Evolutionary conservation across 2,113 vertebrate species (phyloP).

Genomic region (Meles meles): DNA sequence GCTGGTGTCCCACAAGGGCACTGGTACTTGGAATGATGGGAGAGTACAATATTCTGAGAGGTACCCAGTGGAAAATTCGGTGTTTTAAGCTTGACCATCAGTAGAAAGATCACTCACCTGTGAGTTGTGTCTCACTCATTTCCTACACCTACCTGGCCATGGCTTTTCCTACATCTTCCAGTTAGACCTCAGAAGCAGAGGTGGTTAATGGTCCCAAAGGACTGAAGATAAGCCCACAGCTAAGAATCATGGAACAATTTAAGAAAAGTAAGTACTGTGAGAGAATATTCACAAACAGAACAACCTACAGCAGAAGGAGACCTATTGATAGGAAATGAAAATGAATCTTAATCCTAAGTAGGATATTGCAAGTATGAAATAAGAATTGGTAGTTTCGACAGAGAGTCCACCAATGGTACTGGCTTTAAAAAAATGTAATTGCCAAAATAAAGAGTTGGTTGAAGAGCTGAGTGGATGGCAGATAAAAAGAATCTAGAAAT

Average conservation of each 20-base stretch:
- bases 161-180: neutral
- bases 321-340: neutral
- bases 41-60: neutral
- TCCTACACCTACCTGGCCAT: neutral
- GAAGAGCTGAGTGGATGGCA: neutral
- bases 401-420: neutral
- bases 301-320: neutral
- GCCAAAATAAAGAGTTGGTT: neutral
- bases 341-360: neutral
- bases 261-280: neutral
- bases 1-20: neutral
- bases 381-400: neutral
- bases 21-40: neutral
- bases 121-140: neutral
- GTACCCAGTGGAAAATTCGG: neutral
- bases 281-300: neutral
- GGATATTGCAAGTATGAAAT: neutral
- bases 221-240: neutral
- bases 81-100: neutral
- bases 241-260: neutral
- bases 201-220: neutral
- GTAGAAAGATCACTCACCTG: neutral
- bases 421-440: neutral
- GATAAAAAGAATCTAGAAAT: neutral
- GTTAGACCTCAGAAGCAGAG: neutral